These are phyloP conservation scores for Drosophila austrosaltans DNA, from an alignment of 2,888 invertebrate species.

Conservation along the genomic window DNA sequence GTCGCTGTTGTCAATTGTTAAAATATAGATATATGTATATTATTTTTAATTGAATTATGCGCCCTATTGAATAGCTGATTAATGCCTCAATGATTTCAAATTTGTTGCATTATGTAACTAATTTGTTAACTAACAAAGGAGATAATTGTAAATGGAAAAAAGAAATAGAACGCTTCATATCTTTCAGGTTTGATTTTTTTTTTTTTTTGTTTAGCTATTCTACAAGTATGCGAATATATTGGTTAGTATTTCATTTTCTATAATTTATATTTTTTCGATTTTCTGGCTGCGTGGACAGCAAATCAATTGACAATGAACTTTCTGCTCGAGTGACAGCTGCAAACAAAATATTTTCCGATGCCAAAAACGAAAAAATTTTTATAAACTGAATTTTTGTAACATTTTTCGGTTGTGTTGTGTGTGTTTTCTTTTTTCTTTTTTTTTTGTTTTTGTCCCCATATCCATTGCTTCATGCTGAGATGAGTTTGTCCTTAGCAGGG, in stretches of 20 bases:
- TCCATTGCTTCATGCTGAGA: constrained; percentile 48
- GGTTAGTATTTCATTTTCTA: constrained; percentile 9
- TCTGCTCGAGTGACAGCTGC: constrained; percentile 47
- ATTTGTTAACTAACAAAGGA: constrained; percentile 1
- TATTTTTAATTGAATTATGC: constrained; percentile 60
- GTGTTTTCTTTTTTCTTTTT: constrained; percentile 30
- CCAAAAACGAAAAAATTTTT: constrained; percentile 44
- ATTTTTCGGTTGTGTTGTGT: neutral
- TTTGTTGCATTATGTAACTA: constrained; percentile 21
- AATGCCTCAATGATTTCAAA: constrained; percentile 39
- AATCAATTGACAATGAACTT: constrained; percentile 73
- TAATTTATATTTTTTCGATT: constrained; percentile 16
- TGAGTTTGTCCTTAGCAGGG: constrained; percentile 35
- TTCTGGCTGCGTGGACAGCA: constrained; percentile 30
- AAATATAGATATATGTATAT: constrained; percentile 37
- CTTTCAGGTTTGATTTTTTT: neutral
- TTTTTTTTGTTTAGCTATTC: neutral
- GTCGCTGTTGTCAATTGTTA: constrained; percentile 28
- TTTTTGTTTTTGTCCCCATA: constrained; percentile 27
- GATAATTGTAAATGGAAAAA: neutral
- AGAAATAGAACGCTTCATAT: neutral
- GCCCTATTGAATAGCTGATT: constrained; percentile 33
- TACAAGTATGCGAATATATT: neutral
- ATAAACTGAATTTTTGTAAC: constrained; percentile 30
- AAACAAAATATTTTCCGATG: constrained; percentile 49